Conservation (phyloP, 2,113 vertebrate genomes). For the Sminthopsis crassicaudata region DNA sequence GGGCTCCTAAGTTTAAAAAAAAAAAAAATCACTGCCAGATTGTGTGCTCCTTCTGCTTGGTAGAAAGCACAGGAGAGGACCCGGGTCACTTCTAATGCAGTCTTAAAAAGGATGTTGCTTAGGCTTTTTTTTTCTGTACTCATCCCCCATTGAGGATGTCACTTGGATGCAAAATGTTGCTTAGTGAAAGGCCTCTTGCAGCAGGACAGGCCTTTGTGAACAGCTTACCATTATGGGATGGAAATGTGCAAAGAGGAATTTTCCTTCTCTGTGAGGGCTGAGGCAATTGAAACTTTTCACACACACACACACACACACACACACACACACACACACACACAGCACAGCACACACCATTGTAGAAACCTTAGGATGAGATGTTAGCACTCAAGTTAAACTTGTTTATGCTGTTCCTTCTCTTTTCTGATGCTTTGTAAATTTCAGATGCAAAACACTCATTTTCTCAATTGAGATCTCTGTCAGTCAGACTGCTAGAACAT, state of each 20-base stretch:
- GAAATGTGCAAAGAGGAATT: conserved; percentile 42
- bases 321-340: background rate
- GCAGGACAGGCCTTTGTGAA: conserved; percentile 25
- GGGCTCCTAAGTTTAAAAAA: background rate
- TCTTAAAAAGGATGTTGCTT: background rate
- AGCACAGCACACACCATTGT: background rate
- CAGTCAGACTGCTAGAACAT: background rate
- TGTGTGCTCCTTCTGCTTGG: background rate
- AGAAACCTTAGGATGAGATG: conserved; percentile 34
- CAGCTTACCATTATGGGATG: conserved; percentile 44
- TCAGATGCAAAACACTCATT: conserved; percentile 50
- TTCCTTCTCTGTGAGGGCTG: conserved; percentile 9
- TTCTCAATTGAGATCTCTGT: conserved; percentile 49
- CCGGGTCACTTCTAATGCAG: background rate
- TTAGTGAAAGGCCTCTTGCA: background rate
- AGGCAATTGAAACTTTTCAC: background rate
- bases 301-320: background rate
- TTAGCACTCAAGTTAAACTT: conserved; percentile 40
- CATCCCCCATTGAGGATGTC: background rate
- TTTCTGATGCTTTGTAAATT: conserved; percentile 24
- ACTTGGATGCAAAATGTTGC: background rate
- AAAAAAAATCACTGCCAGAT: background rate
- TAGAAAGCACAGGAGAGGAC: background rate
- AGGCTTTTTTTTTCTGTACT: background rate
- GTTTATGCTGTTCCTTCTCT: background rate